Conservation (phyloP, 2,797 vertebrate genomes). For the Alosa sapidissima region DNA sequence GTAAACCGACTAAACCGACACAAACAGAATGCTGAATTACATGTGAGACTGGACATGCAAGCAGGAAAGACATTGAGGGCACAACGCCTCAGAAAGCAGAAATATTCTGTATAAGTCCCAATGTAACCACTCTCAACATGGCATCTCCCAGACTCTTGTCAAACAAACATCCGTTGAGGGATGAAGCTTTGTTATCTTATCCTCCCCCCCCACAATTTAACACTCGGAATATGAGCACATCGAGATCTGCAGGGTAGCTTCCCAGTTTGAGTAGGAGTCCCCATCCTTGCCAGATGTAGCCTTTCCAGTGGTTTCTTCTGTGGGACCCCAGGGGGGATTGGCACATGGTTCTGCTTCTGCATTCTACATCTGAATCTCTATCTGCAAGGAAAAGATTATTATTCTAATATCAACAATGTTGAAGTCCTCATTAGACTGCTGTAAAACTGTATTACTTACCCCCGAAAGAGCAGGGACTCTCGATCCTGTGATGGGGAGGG, state of each 20-base stretch:
- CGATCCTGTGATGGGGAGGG: neutral
- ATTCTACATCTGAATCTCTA: neutral
- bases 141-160: neutral
- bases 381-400: neutral
- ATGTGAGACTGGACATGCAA: neutral
- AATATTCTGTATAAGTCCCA: neutral
- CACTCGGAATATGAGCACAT: neutral
- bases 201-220: neutral
- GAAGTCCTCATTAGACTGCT: neutral
- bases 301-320: neutral
- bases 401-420: neutral
- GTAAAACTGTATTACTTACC: neutral
- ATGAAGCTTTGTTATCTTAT: neutral
- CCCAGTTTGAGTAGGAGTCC: neutral
- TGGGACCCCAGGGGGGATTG: neutral
- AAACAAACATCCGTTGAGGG: neutral
- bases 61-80: neutral
- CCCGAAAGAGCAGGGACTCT: neutral
- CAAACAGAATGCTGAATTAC: neutral
- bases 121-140: neutral
- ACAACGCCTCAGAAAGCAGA: neutral
- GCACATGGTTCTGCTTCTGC: neutral
- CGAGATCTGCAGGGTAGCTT: neutral
- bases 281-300: neutral
- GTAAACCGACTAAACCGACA: conserved; percentile 4